Evolutionary conservation across 1,140 invertebrate species (phyloP).

Genomic region (Drosophila parvula): DNA sequence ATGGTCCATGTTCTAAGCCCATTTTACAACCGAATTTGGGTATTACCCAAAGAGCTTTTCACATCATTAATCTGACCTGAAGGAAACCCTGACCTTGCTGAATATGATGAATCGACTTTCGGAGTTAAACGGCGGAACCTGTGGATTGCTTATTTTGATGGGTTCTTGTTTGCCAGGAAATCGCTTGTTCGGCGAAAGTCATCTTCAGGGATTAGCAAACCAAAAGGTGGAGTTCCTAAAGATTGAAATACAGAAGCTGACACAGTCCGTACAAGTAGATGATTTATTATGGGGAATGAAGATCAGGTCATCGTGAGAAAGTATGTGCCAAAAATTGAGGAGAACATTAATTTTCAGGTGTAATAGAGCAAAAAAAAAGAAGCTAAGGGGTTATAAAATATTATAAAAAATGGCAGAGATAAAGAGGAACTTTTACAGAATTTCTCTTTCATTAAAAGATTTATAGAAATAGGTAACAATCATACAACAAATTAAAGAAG

Average conservation of each 20-base stretch:
- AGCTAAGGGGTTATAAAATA: not conserved
- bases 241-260: constrained; percentile 5
- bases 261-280: not conserved
- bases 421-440: not conserved
- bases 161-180: constrained; percentile 9
- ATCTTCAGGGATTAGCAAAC: not conserved
- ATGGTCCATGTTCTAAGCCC: constrained; percentile 3
- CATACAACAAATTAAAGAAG: too few relatives aligned
- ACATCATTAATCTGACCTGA: constrained; percentile 40
- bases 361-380: not conserved
- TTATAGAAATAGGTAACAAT: too few relatives aligned
- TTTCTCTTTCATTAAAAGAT: too few relatives aligned
- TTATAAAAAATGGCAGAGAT: not conserved
- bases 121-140: constrained; percentile 8
- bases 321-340: not conserved
- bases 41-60: constrained; percentile 31
- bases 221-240: not conserved
- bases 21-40: constrained; percentile 28
- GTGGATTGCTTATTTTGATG: constrained; percentile 14
- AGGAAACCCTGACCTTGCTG: constrained; percentile 47
- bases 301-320: not conserved
- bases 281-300: constrained; percentile 7
- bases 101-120: constrained; percentile 36
- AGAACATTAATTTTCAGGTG: not conserved
- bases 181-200: constrained; percentile 9